phyloP scores from a whole-genome alignment of 2,797 vertebrate species.

The Takifugu ocellatus region DNA sequence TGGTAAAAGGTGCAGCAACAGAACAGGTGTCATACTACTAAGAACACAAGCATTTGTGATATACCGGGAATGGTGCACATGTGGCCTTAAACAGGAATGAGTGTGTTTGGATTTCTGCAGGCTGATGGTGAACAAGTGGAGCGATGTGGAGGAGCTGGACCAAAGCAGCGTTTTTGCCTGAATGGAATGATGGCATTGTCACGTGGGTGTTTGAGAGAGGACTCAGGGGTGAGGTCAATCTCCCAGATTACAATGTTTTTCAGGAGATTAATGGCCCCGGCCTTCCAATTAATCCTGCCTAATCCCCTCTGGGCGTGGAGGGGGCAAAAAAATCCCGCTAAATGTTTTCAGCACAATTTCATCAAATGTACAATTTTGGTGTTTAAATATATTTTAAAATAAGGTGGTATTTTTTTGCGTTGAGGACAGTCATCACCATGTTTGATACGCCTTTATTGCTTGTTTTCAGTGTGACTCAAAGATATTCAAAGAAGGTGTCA shows the following conservation, averaged over 20 bases:
- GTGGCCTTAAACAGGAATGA: neutral
- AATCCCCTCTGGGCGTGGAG: slow-evolving; percentile 39
- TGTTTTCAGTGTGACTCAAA: too few relatives aligned
- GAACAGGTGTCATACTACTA: neutral
- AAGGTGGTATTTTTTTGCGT: too few relatives aligned
- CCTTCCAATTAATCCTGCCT: slow-evolving; percentile 63
- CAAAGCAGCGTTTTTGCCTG: slow-evolving; percentile 4
- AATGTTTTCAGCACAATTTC: slow-evolving; percentile 33
- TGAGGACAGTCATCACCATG: too few relatives aligned
- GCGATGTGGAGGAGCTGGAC: slow-evolving; percentile 4
- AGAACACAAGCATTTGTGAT: neutral
- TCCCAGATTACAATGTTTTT: slow-evolving; percentile 59
- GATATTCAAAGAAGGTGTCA: too few relatives aligned
- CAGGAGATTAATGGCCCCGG: slow-evolving; percentile 57
- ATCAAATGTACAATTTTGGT: slow-evolving; percentile 21
- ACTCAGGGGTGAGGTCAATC: slow-evolving; percentile 56
- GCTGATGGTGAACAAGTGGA: slow-evolving; percentile 26
- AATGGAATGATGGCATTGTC: slow-evolving; percentile 37
- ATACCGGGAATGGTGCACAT: neutral
- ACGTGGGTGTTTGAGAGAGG: slow-evolving; percentile 45
- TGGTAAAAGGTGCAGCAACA: neutral
- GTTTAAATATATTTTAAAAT: slow-evolving; percentile 18
- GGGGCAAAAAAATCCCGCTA: slow-evolving; percentile 14
- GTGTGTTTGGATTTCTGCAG: slow-evolving; percentile 32
- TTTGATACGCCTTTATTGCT: too few relatives aligned